Conservation (phyloP, 2,797 vertebrate species). For the Kryptolebias ocellatus region DNA sequence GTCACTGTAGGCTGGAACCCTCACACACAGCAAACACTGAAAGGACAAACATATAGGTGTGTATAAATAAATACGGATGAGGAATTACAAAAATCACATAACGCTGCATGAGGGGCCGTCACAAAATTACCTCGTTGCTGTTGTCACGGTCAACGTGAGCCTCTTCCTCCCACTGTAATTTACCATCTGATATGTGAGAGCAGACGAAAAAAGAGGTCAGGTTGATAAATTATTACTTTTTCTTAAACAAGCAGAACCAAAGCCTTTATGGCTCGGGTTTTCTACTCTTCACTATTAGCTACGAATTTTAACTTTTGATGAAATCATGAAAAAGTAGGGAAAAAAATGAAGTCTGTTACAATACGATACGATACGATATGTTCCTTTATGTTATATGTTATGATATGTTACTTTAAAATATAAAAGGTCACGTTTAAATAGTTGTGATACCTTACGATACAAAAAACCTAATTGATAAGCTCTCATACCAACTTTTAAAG, state of each 20-base stretch:
- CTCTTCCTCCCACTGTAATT: slow-evolving; percentile 93
- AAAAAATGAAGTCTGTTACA: too few species aligned
- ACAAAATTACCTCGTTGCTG: slow-evolving; percentile 87
- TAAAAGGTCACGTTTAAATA: too few species aligned
- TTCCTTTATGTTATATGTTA: too few species aligned
- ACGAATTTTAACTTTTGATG: background rate
- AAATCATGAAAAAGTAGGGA: background rate
- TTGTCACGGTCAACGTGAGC: slow-evolving; percentile 88
- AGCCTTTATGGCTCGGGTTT: background rate
- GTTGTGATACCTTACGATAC: too few species aligned
- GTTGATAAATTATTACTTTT: background rate
- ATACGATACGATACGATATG: too few species aligned
- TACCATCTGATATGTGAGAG: slow-evolving; percentile 84
- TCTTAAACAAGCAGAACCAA: background rate
- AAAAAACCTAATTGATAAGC: too few species aligned
- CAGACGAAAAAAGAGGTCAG: background rate
- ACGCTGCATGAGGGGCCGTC: background rate
- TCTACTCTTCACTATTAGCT: background rate
- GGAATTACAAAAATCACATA: background rate
- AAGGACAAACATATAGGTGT: background rate
- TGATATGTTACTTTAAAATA: too few species aligned
- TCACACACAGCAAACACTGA: slow-evolving; percentile 86
- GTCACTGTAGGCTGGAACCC: slow-evolving; percentile 88
- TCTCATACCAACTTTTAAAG: too few species aligned
- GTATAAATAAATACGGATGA: background rate